Conservation (phyloP, 2,797 vertebrate genomes). For the Channa striata region DNA sequence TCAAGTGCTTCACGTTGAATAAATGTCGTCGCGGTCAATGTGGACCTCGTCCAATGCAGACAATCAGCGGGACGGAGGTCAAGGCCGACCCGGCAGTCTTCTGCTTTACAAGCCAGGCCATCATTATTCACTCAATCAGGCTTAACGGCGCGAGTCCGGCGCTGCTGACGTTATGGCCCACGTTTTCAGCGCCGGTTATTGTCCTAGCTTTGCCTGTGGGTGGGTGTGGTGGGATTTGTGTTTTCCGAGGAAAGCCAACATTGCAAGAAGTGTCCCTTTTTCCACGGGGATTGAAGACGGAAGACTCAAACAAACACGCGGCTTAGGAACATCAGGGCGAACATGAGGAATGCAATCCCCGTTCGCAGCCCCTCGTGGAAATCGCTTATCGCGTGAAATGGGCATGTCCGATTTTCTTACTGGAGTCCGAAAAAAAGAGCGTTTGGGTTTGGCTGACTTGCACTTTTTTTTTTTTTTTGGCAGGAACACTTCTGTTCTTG, state of each 20-base stretch:
- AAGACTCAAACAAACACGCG: slow-evolving; percentile 44
- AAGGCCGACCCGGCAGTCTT: too few species aligned
- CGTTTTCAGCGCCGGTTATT: slow-evolving; percentile 34
- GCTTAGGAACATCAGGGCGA: slow-evolving; percentile 33
- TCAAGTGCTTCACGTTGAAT: too few species aligned
- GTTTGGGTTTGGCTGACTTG: slow-evolving; percentile 40
- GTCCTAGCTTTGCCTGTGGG: slow-evolving; percentile 38
- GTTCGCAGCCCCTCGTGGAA: slow-evolving; percentile 45
- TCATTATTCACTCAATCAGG: slow-evolving; percentile 56
- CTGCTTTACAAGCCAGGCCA: slow-evolving; percentile 18
- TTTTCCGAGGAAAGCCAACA: slow-evolving; percentile 9
- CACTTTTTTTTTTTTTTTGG: slow-evolving; percentile 40
- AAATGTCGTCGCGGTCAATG: too few species aligned
- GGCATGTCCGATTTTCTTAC: slow-evolving; percentile 50
- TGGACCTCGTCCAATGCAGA: too few species aligned
- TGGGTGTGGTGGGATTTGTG: slow-evolving; percentile 2
- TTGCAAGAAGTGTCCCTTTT: slow-evolving; percentile 33
- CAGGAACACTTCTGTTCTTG: slow-evolving; percentile 33
- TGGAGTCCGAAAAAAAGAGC: slow-evolving; percentile 28
- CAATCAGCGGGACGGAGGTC: slow-evolving; percentile 28
- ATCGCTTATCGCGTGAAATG: slow-evolving; percentile 52
- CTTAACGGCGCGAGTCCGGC: slow-evolving; percentile 55
- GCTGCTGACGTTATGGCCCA: slow-evolving; percentile 32
- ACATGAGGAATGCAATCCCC: slow-evolving; percentile 29
- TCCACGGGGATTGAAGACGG: slow-evolving; percentile 14